Evolutionary conservation across 2,797 vertebrate species (phyloP), one percentile per base, ranked within the genome.

Genomic region (Rhinatrema bivittatum): DNA sequence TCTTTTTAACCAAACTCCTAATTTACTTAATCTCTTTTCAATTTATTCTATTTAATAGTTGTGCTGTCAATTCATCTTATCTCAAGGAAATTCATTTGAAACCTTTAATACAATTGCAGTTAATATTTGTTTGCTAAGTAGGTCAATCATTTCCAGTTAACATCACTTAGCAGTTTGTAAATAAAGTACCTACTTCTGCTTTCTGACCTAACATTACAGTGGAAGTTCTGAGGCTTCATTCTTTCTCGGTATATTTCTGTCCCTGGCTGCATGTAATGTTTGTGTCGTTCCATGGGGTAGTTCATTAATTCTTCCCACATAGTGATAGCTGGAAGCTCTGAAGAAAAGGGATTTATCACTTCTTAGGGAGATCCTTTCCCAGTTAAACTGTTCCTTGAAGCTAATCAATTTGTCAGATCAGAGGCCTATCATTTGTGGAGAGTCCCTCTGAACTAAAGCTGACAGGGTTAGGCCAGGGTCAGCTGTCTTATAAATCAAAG

Each of bases 71-170:
- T 61, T 55, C 44, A 46, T 16, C 41, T 50, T 39, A 29, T 13
- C 66, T 42, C 32, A 53, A 12, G 10, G 39, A 44, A 52, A 19
- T 49, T 32, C 43, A 25, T 10, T 29, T 34, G 33, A 32, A 56
- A 64, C 51, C 22, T 19, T 2, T 20, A 65, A 45, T 23, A 56
- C 13, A 42, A 42, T 62, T 60, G 12, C 19, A 31, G 31, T 56
- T 30, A 25, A 40, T 50, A 59, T 65, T 73, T 67, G 26, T 35
- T 65, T 68, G 50, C 29, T 58, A 75, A 65, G 74, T 68, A 71
- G 16, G 13, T 29, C 39, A 49, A 54, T 69, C 45, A 60, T 56
- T 67, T 65, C 42, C 42, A 70, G 67, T 69, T 76, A 76, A 68
- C 50, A 42, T 62, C 25, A 42, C 32, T 61, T 55, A 70, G 29